phyloP scores from a whole-genome alignment of 1,140 invertebrate genomes.

The Sarcophaga bullata region DNA sequence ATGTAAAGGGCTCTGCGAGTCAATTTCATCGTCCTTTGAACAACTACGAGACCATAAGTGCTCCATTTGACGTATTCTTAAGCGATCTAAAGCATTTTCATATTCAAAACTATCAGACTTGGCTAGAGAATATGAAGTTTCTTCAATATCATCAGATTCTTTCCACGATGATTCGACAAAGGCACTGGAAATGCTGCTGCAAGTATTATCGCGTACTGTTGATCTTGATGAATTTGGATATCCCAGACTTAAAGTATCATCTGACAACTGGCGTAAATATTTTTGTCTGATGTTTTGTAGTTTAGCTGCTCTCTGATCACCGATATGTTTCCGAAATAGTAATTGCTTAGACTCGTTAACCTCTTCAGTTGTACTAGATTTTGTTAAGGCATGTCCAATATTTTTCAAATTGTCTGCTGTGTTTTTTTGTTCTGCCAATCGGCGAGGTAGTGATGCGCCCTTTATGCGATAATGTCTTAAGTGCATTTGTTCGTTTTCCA shows the following conservation, averaged over 20 bases:
- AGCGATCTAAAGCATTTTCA: slow-evolving; percentile 69
- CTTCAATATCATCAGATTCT: slow-evolving; percentile 71
- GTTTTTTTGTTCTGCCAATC: slow-evolving; percentile 43
- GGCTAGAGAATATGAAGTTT: slow-evolving; percentile 57
- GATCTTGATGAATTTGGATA: slow-evolving; percentile 75
- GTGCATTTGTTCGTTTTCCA: slow-evolving; percentile 71
- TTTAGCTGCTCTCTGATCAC: slow-evolving; percentile 60
- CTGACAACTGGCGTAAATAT: slow-evolving; percentile 65
- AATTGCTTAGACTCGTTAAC: slow-evolving; percentile 63
- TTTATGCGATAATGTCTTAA: slow-evolving; percentile 70
- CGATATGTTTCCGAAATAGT: slow-evolving; percentile 64
- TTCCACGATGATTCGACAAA: slow-evolving; percentile 70
- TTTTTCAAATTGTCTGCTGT: slow-evolving; percentile 36
- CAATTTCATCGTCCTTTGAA: slow-evolving; percentile 22
- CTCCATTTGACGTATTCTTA: slow-evolving; percentile 70
- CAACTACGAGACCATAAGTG: slow-evolving; percentile 62
- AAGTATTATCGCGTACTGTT: slow-evolving; percentile 66
- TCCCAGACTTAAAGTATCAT: slow-evolving; percentile 69
- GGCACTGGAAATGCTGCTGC: slow-evolving; percentile 68
- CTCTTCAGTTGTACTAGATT: slow-evolving; percentile 63
- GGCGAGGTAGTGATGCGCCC: slow-evolving; percentile 66
- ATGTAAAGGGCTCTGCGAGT: not conserved
- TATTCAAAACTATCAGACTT: slow-evolving; percentile 76
- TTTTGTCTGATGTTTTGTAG: slow-evolving; percentile 58
- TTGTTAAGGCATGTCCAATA: slow-evolving; percentile 60